Evolutionary conservation across 2,797 vertebrate species (phyloP), one percentile per base, ranked within the genome.

Genomic region (Poliocrania exsul): DNA sequence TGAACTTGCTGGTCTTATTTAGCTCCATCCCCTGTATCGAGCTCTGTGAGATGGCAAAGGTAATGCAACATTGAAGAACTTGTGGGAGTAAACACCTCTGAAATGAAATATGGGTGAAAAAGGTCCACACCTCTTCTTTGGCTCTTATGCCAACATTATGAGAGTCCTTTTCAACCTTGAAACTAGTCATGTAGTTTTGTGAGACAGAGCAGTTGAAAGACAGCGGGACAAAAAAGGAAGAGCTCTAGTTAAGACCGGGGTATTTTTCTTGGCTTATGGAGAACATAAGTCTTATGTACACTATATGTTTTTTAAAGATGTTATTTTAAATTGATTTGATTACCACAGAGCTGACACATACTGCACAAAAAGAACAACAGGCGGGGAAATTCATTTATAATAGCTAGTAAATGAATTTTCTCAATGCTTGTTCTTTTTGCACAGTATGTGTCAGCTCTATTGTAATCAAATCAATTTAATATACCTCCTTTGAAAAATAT

Each of bases 391-490:
- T 95, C 91, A 96, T 94, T 92, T 97, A 86, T 95, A 95, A 95
- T 94, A 90, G 95, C 54, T 69, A 92, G 77, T 83, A 86, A 88
- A 94, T 96, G 94, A 93, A 95, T 96, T 96, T 97, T 81, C 80
- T 58, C 91, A 93, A 31, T 69, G 77, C 86, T 86, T 74, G 51
- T 95, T 96, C 94, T 94, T 96, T 93, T 93, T 77, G 74, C 49
- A 15, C 89, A 92, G 60, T 73, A 37, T 13, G 66, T 95, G 87
- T 94, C 90, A 96, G 92, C 97, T 93, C 50, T 95, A 58, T 62
- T 57, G 85, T 95, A 97, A 97, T 88, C 90, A 86, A 94, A 96
- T 96, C 70, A 92, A 91, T 90, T 95, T 64, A 86, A 93, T 96
- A 83, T 70, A 91, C 84, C 50, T 86, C 84, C 81, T 90, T 81